Base-by-base conservation (phyloP, 2,888 invertebrate species). In the Tipula unca region DNA sequence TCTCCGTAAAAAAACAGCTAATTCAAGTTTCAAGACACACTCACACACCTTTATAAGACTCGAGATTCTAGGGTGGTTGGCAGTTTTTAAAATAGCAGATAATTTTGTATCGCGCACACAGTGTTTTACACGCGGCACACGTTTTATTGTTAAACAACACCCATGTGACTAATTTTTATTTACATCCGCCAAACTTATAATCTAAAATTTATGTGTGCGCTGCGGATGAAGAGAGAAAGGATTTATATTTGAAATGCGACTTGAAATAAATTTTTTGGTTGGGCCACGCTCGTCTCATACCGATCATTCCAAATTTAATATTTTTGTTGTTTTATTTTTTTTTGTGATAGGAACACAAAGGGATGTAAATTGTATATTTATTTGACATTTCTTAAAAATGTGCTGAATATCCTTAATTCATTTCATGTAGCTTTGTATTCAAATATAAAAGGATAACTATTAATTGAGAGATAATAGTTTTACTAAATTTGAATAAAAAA, bases 151-250 rank as follows among this genome's bases (percentile, higher is more conserved):
- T 25, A 25, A 69, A 69, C 69, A 69, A 69, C 69, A 69, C 69
- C 69, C 69, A 69, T 69, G 69, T 69, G 69, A 69, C 69, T 69
- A 69, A 69, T 69, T 69, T 69, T 69, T 69, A 25, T 69, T 69
- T 69, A 69, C 69, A 69, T 8, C 69, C 69, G 48, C 13, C n/a
- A 25, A 69, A 69, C 69, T n/a, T 25, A 25, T 25, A 69, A 69
- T 69, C 25, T 69, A 25, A 69, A 69, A 69, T 69, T 69, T 69
- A 69, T 69, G 25, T 69, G 69, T 69, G 10, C 69, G 69, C n/a
- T n/a, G n/a, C n/a, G n/a, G n/a, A n/a, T n/a, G n/a, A n/a, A 20
- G 69, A n/a, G 48, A 54, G 17, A 69, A n/a, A n/a, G n/a, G n/a
- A n/a, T 25, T 69, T 69, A 13, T 69, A 69, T 25, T 25, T 13